phyloP scores from a whole-genome alignment of 2,113 vertebrate species.

The Girardinichthys multiradiatus region DNA sequence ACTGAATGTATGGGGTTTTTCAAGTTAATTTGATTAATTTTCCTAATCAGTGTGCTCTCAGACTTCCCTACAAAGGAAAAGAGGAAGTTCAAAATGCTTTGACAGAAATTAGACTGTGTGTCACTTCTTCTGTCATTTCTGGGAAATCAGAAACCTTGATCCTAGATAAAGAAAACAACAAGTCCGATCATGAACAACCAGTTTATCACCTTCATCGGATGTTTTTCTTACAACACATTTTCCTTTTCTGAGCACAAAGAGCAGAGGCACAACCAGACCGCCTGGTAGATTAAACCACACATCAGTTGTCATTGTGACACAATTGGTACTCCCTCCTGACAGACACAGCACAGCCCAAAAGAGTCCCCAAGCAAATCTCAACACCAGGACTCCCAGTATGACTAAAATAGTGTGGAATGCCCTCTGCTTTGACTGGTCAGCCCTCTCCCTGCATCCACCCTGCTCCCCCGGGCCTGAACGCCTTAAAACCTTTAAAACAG shows the following conservation, averaged over 20 bases:
- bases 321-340: accelerated
- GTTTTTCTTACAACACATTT: neutral
- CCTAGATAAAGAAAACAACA: too few species aligned
- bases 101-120: too few species aligned
- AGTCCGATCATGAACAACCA: too few species aligned
- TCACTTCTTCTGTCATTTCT: too few species aligned
- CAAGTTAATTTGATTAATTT: too few species aligned
- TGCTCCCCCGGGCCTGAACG: constrained; percentile 8
- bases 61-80: too few species aligned
- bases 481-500: constrained; percentile 14
- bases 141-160: too few species aligned
- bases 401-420: constrained; percentile 12
- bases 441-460: neutral
- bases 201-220: too few species aligned
- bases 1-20: too few species aligned
- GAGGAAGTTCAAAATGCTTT: too few species aligned
- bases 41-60: too few species aligned
- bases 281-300: neutral
- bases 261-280: constrained; percentile 23
- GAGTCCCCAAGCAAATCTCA: constrained; percentile 1
- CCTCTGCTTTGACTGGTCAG: constrained; percentile 13
- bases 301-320: neutral
- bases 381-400: neutral
- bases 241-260: constrained; percentile 19
- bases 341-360: accelerated